phyloP scores from a whole-genome alignment of 2,888 invertebrate genomes.

The Acanthosepion esculentum region DNA sequence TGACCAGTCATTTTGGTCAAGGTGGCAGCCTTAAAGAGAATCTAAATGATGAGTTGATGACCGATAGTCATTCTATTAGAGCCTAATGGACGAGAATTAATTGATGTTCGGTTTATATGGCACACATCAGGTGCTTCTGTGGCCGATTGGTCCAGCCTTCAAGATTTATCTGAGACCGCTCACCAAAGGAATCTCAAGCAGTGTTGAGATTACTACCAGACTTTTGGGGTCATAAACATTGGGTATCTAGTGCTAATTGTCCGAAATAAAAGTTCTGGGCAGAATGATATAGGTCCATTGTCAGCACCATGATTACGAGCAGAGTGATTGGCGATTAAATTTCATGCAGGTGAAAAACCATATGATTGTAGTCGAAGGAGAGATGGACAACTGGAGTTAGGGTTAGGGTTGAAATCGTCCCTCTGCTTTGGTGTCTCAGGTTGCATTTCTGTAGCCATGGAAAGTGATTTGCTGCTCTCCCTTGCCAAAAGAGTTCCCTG shows the following conservation, averaged over 20 bases:
- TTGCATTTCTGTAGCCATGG: not conserved
- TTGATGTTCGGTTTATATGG: not conserved
- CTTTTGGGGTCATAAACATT: constrained; percentile 6
- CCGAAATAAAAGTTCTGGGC: constrained; percentile 1
- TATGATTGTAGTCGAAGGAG: not conserved
- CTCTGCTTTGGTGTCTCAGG: not conserved
- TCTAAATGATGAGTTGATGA: constrained; percentile 23
- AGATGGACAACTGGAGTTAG: not conserved
- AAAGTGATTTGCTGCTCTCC: not conserved
- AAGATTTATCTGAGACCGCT: not conserved
- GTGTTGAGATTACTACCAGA: not conserved
- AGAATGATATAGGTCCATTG: constrained; percentile 2
- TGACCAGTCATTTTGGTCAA: constrained; percentile 2
- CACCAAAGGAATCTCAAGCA: not conserved
- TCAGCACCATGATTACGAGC: not conserved
- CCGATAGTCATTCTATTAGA: not conserved
- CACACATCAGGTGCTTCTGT: not conserved
- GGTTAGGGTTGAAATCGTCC: not conserved
- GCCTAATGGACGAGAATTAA: not conserved
- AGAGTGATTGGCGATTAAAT: not conserved
- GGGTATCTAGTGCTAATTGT: constrained; percentile 8
- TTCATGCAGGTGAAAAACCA: constrained; percentile 33
- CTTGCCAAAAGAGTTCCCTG: too few species aligned
- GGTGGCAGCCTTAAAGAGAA: not conserved
- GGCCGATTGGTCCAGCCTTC: not conserved